Evolutionary conservation across 2,797 vertebrate genomes (phyloP), one percentile per base, ranked within the genome.

Genomic region (Etheostoma nigrum): DNA sequence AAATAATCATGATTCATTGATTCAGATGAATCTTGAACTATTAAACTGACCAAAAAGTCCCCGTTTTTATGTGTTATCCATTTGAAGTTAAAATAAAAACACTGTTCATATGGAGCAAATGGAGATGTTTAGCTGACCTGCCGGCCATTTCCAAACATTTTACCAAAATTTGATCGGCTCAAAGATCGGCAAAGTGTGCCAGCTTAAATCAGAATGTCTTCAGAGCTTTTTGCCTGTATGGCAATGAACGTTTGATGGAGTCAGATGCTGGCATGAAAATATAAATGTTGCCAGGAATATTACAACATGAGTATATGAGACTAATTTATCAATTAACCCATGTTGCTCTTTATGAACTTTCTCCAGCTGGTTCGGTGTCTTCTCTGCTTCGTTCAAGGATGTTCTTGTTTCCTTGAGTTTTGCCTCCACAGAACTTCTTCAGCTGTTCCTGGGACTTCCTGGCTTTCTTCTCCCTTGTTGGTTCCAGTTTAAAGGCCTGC

Each of bases 11-110:
- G 21, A 63, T 45, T 45, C 59, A 61, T 25, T 47, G 40, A 55
- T 45, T 67, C 0, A 33, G 25, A 45, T n/a, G n/a, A n/a, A 27
- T 4, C 16, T 10, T 61, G 4, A 47, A 53, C n/a, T 0, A 8
- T 1, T 4, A n/a, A 57, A 42, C 19, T 11, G 0, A 52, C 5
- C 16, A n/a, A 40, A 60, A 40, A n/a, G 21, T 63, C 45, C 1
- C 25, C 5, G 1, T 7, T 63, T 25, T 14, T 1, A 0, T 10
- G 3, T 14, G 9, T 18, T 21, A 3, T 18, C 18, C 1, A 44
- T 16, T 61, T 42, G 0, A 30, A 18, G 45, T 13, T 6, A 0
- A 40, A 23, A 15, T 11, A 47, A 7, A 48, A 16, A 6, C 36
- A 36, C 23, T 45, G 9, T 54, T 47, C 19, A 54, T 2, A 3